phyloP scores from a whole-genome alignment of 1,140 invertebrate species.

The Drosophila ogumai region DNA sequence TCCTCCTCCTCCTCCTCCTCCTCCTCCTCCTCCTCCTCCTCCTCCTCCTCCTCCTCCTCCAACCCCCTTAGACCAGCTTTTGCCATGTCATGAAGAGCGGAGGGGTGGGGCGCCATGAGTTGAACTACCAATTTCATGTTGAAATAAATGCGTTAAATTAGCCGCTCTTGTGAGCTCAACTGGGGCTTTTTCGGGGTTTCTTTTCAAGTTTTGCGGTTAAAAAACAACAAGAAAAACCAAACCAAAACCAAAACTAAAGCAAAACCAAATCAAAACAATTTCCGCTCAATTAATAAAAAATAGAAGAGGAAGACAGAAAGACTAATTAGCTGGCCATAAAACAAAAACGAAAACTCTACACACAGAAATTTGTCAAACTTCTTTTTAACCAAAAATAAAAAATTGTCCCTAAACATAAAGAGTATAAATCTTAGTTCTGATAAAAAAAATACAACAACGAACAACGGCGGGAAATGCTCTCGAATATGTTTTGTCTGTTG shows the following conservation, averaged over 20 bases:
- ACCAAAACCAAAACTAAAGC: slow-evolving; percentile 22
- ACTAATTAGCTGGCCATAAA: slow-evolving; percentile 72
- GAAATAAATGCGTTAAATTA: slow-evolving; percentile 81
- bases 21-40: too few species aligned
- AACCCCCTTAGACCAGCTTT: not conserved
- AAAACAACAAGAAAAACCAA: not conserved
- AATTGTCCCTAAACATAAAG: slow-evolving; percentile 36
- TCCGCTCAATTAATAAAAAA: slow-evolving; percentile 73
- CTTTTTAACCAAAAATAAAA: not conserved
- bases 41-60: too few species aligned
- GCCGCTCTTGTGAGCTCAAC: slow-evolving; percentile 58
- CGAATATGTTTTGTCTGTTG: slow-evolving; percentile 62
- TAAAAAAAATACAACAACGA: slow-evolving; percentile 23
- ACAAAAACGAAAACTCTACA: slow-evolving; percentile 51
- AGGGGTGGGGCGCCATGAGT: slow-evolving; percentile 52
- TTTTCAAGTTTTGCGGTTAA: slow-evolving; percentile 49
- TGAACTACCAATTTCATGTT: slow-evolving; percentile 52
- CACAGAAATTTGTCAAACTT: slow-evolving; percentile 19
- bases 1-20: too few species aligned
- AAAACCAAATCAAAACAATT: slow-evolving; percentile 62
- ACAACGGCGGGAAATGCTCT: slow-evolving; percentile 69
- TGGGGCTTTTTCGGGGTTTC: slow-evolving; percentile 8
- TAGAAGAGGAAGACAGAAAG: slow-evolving; percentile 3
- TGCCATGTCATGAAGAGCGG: slow-evolving; percentile 54
- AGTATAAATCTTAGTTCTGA: slow-evolving; percentile 57